A percentile compares a stretch with the other conserved stretches of the same genome.
phyloP scores from a whole-genome alignment of 1,140 invertebrate genomes.

The Dinoponera quadriceps region DNA sequence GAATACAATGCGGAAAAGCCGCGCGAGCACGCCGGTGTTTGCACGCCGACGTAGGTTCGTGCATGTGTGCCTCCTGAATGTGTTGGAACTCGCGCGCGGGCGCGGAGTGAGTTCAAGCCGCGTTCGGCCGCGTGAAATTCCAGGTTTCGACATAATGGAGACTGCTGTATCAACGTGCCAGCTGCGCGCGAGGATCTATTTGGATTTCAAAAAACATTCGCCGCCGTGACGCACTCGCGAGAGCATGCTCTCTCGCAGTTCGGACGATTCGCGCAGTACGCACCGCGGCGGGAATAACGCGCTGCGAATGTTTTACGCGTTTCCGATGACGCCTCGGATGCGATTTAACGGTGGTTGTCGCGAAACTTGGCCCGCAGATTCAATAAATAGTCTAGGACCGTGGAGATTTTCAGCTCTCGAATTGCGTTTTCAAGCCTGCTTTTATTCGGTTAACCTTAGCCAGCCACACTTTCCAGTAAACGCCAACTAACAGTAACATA shows the following conservation, averaged over 20 bases:
- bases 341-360: too few relatives aligned
- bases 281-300: background rate
- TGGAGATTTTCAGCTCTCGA: too few relatives aligned
- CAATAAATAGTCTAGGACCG: too few relatives aligned
- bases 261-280: constrained; percentile 2
- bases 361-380: too few relatives aligned
- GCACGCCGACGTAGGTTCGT: constrained; percentile 15
- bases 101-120: constrained; percentile 20
- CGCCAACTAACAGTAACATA: too few relatives aligned
- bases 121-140: constrained; percentile 55
- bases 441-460: too few relatives aligned
- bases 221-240: background rate
- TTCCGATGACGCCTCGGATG: background rate
- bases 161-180: constrained; percentile 74
- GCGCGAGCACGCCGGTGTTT: constrained; percentile 66
- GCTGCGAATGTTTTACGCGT: background rate
- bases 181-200: constrained; percentile 50
- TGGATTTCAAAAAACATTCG: constrained; percentile 49
- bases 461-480: too few relatives aligned
- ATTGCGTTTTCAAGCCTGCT: too few relatives aligned
- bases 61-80: background rate
- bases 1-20: constrained; percentile 77
- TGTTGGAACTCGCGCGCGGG: background rate
- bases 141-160: constrained; percentile 73
- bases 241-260: constrained; percentile 30